Base-by-base conservation (phyloP, 1,140 invertebrate genomes). In the Euura saliciscinereae region DNA sequence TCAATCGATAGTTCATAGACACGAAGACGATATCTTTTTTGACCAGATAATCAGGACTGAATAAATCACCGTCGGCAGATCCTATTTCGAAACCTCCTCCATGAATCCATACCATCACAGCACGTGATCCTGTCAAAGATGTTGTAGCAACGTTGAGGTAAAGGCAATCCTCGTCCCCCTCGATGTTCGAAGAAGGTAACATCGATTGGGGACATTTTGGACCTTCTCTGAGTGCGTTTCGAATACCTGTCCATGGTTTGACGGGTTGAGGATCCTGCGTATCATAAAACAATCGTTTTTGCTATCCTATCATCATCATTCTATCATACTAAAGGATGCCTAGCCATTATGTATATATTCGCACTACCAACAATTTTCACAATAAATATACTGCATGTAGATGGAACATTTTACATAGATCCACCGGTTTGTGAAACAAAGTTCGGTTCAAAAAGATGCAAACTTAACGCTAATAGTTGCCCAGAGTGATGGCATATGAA, bases 31-130 rank as follows among this genome's bases (percentile, higher is more conserved):
- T 81, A 51, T 88, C 83, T 6, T 89, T 85, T 64, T 83, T 79
- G 2, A 89, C 75, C 42, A 92, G 86, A 69, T 89, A 87, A 71
- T 88, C 85, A 1, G 88, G 85, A 8, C 87, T 87, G 78, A 88
- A 88, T 1, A 84, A 45, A 6, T 74, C 73, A n/a, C 79, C 75
- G 44, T 78, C 78, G 3, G 79, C 89, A 66, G 87, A 88, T 0
- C 91, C 91, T 44, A 82, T 76, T 3, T 82, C 79, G 74, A 92
- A 92, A 44, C 85, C 89, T 43, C 94, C 93, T 6, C 93, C 93
- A 80, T 93, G 91, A 43, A 95, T 90, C 79, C 86, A 94, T n/a
- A n/a, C n/a, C n/a, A n/a, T n/a, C n/a, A n/a, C n/a, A n/a, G 28
- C 94, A 89, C 79, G 87, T 94, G 66, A 69, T 7, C 11, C 43